phyloP scores from a whole-genome alignment of 2,888 invertebrate species.

The Nephrotoma guestfalica region DNA sequence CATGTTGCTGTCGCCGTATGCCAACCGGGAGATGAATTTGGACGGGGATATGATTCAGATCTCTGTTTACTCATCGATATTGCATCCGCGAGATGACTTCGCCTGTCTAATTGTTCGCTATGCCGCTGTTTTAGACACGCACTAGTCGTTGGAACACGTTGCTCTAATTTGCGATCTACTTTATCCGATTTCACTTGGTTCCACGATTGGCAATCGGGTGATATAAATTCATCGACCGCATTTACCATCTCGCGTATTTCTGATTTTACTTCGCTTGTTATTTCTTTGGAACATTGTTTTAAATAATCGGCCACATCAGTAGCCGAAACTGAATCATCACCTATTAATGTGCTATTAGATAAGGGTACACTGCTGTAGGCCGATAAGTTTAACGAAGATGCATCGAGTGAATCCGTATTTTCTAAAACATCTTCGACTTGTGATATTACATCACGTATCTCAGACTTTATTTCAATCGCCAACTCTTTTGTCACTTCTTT shows the following conservation, averaged over 20 bases:
- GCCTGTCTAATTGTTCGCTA: slow-evolving; percentile 9
- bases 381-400: slow-evolving; percentile 18
- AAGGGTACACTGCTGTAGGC: slow-evolving; percentile 2
- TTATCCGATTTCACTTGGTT: slow-evolving; percentile 5
- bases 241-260: slow-evolving; percentile 60
- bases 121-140: slow-evolving; percentile 8
- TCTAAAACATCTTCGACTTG: slow-evolving; percentile 66
- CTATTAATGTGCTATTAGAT: not conserved
- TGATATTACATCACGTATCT: slow-evolving; percentile 64
- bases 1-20: slow-evolving; percentile 11
- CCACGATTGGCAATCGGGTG: slow-evolving; percentile 29
- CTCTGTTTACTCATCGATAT: slow-evolving; percentile 8
- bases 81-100: not conserved
- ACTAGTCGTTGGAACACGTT: not conserved
- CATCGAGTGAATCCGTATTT: slow-evolving; percentile 46
- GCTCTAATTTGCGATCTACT: not conserved
- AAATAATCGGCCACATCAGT: slow-evolving; percentile 63
- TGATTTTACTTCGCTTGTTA: slow-evolving; percentile 65
- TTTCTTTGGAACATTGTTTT: slow-evolving; percentile 61
- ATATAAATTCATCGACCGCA: slow-evolving; percentile 55
- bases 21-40: slow-evolving; percentile 13
- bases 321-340: slow-evolving; percentile 50
- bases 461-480: slow-evolving; percentile 68
- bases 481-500: slow-evolving; percentile 64
- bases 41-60: slow-evolving; percentile 14